Base-by-base conservation (phyloP, 1,140 invertebrate species). In the Drosophila pandora region DNA sequence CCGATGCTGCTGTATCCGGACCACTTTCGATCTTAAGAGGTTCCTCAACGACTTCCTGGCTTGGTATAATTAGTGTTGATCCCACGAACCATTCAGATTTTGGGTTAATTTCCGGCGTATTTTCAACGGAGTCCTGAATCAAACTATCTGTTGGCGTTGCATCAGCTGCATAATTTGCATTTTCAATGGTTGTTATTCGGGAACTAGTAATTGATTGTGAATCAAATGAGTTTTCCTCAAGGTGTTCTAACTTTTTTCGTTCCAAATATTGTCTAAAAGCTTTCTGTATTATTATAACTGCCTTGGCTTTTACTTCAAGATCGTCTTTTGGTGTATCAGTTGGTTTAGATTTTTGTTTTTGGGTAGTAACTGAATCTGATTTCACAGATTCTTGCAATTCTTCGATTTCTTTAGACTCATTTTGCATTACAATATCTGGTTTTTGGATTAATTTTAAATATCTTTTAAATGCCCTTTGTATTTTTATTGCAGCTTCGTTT, bases 61-160 rank as follows among this genome's bases (percentile, higher is more conserved):
- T 79, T 25, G 71, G 49, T 37, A 64, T 43, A 50, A 90, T 87
- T 12, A 65, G 80, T 52, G 84, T 75, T 21, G 75, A 58, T 13
- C 89, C 81, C 22, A 91, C 84, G 71, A 79, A 90, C 88, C 82
- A 90, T 47, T 75, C 59, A 2, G 81, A 56, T 28, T 57, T 77
- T 1, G 54, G 23, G 13, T 10, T 52, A 3, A 17, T 17, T 13
- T 43, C n/a, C 5, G 52, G 2, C 12, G 30, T 7, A 0, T 37
- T 37, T 30, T 48, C 23, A 12, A 1, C n/a, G 25, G 57, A 22
- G 12, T 73, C 67, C 9, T 43, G 50, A 3, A 49, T 12, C 8
- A 72, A 49, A 23, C 54, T 73, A 13, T 43, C 57, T 32, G 45
- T 53, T 2, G 68, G 58, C 9, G 70, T 73, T 2, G 6, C 50